Percentiles rank a stretch among this genome's conserved stretches.
Evolutionary conservation across 2,113 vertebrate species (phyloP).

Genomic region (Myxocyprinus asiaticus): DNA sequence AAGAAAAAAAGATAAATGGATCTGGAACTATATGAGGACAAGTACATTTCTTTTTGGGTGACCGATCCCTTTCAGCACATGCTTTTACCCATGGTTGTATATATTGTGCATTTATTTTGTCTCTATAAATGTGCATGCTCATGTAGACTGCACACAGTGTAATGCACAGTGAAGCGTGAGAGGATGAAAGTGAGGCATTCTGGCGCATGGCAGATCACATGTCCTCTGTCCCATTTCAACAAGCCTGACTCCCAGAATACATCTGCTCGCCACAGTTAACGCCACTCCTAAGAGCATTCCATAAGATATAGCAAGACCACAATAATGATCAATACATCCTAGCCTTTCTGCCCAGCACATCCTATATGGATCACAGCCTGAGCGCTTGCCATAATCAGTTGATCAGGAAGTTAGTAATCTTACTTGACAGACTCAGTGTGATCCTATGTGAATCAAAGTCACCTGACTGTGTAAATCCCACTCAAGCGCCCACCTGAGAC

Average conservation of each 20-base stretch:
- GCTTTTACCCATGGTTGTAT: background rate
- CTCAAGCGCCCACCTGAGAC: background rate
- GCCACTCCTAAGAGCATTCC: conserved; percentile 1
- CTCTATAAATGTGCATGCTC: conserved; percentile 28
- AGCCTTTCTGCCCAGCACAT: background rate
- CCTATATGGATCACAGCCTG: background rate
- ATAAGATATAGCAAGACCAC: background rate
- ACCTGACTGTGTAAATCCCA: background rate
- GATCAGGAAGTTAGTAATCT: background rate
- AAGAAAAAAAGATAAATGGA: too few species aligned
- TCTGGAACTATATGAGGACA: too few species aligned
- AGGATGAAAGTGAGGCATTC: conserved; percentile 4
- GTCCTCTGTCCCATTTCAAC: conserved; percentile 40
- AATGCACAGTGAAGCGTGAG: conserved; percentile 52
- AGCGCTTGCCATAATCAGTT: background rate
- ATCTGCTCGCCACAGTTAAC: conserved; percentile 14
- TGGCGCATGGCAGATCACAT: conserved; percentile 48
- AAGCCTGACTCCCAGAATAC: conserved; percentile 45
- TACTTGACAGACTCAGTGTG: background rate
- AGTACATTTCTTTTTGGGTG: too few species aligned
- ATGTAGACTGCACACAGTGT: background rate
- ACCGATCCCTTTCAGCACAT: too few species aligned
- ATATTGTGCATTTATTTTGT: conserved; percentile 22
- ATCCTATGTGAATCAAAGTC: background rate
- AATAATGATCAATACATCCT: background rate